Evolutionary conservation across 2,888 invertebrate genomes (phyloP), one percentile per base, ranked within the genome.

Genomic region (Mimas tiliae): DNA sequence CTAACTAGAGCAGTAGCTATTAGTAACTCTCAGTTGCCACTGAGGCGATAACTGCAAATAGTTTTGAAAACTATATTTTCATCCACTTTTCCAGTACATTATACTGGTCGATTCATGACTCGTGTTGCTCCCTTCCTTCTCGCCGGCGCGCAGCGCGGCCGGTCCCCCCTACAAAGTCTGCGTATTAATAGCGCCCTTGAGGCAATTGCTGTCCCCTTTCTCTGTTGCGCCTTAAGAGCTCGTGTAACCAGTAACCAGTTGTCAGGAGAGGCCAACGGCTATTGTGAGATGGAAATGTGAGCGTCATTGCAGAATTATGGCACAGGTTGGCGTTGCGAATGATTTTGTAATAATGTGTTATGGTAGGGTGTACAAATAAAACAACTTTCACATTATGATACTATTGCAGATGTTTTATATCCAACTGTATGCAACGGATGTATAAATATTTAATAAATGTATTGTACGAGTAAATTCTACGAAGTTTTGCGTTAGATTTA

Each of bases 181-280:
- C 65, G 55, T 34, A 34, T 58, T 48, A 48, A 65, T 65, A 47
- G 48, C 55, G 65, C 65, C 65, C 65, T 65, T 65, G 65, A 65
- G 55, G 55, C 55, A 65, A 48, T 65, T 58, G 55, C 53, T 58
- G 65, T 58, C 65, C 65, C 65, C 65, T 65, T 65, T 65, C 65
- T 65, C 65, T 65, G 42, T 42, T 58, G 58, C 33, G 27, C 65
- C 55, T 48, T 48, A 58, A 47, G 65, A 65, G 55, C 65, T 19
- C 65, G 55, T 58, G 19, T 48, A 58, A 65, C 58, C 53, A 33
- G 21, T 58, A 65, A 65, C 58, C 53, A 33, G 58, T 58, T 48
- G 58, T 47, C 58, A 47, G 55, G 19, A 48, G 65, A 55, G 55
- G 65, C 65, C 65, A 65, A 58, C 53, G 16, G 34, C 55, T 58